A percentile compares a stretch with the other conserved stretches of the same genome.
Evolutionary conservation across 1,140 invertebrate genomes (phyloP).

Genomic region (Danaus melanippus): DNA sequence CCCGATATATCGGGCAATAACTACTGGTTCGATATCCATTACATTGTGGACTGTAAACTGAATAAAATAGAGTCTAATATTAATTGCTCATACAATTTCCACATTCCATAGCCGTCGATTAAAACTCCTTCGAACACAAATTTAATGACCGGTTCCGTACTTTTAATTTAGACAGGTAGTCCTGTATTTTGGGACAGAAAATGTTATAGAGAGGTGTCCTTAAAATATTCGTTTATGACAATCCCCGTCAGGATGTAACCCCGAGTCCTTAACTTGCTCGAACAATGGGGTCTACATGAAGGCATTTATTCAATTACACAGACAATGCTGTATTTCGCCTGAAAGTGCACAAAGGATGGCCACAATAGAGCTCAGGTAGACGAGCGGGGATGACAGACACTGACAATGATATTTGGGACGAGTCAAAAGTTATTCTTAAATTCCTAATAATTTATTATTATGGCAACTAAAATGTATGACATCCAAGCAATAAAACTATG

Average conservation of each 20-base stretch:
- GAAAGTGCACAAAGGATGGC: slow-evolving; percentile 46
- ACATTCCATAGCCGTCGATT: slow-evolving; percentile 15
- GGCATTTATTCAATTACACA: slow-evolving; percentile 64
- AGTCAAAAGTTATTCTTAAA: slow-evolving; percentile 48
- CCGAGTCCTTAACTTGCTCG: slow-evolving; percentile 25
- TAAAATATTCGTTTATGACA: slow-evolving; percentile 8
- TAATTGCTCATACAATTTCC: slow-evolving; percentile 17
- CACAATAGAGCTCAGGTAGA: slow-evolving; percentile 42
- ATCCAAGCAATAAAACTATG: no score
- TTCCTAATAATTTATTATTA: slow-evolving; percentile 36
- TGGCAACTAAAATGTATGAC: background rate
- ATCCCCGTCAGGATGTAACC: slow-evolving; percentile 19
- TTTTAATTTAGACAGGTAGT: slow-evolving; percentile 40
- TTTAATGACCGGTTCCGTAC: slow-evolving; percentile 45
- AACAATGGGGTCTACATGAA: slow-evolving; percentile 43
- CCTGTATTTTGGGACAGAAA: slow-evolving; percentile 17
- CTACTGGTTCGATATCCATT: slow-evolving; percentile 23
- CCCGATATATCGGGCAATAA: slow-evolving; percentile 33
- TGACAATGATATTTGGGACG: slow-evolving; percentile 46
- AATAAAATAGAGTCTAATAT: slow-evolving; percentile 49
- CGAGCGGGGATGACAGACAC: slow-evolving; percentile 41
- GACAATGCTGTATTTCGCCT: slow-evolving; percentile 53
- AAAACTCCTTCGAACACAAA: slow-evolving; percentile 21
- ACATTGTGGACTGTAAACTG: slow-evolving; percentile 46
- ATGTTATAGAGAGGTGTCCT: slow-evolving; percentile 7